Evolutionary conservation across 2,888 invertebrate genomes (phyloP), one percentile per base, ranked within the genome.

Genomic region (Tetheella fluctuosa): DNA sequence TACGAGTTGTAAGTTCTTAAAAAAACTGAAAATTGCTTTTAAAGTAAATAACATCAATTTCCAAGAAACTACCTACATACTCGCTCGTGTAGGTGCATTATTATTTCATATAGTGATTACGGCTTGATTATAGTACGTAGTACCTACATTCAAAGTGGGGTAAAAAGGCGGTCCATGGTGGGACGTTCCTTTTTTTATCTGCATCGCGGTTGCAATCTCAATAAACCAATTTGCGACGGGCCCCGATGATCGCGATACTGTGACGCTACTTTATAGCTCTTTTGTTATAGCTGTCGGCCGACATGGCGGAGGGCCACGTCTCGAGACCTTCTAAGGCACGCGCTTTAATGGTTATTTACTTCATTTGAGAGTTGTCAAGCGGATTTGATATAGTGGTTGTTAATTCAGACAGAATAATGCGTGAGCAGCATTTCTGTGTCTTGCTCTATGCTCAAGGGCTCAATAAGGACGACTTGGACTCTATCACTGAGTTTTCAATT

Each of bases 181-280:
- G 77, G 70, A 65, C 64, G 61, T 56, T 58, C 59, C 71, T 72
- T 81, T 80, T 25, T 78, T 82, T 84, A 77, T 77, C 77, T 69
- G 70, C 79, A 80, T 78, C 80, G 81, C 74, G 66, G 81, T 77
- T 81, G 81, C 87, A 85, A 85, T 86, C 86, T 85, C 89, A 88
- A 89, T 90, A 89, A 90, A 89, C 86, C 88, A 89, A 90, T 89
- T 90, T 86, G 88, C 82, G 85, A 85, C 77, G 79, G 80, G 75
- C 68, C 69, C 69, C 74, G 76, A 77, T 76, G 76, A 65, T 65
- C 66, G 64, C 68, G 76, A 79, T 78, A 77, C 74, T 53, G 69
- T 62, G 73, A 73, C 70, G 70, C 69, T 82, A 73, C 72, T 80
- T 84, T 84, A 82, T 80, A 73, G 74, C 64, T 79, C 77, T 84